A percentile compares a stretch with the other conserved stretches of the same genome.
Conservation (phyloP, 2,888 invertebrate species). For the Brachyptera risi region DNA sequence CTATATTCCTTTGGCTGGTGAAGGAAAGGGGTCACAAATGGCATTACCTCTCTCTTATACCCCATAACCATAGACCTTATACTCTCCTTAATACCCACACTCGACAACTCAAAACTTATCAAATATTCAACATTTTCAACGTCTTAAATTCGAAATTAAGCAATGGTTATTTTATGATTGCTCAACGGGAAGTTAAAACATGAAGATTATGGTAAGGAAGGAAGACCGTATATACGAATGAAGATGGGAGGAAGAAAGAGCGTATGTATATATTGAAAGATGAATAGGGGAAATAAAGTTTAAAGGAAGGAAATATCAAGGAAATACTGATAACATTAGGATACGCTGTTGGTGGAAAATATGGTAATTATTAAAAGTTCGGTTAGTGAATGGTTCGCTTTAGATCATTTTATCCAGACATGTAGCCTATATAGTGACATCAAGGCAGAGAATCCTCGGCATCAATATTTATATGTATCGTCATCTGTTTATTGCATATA, state of each 20-base stretch:
- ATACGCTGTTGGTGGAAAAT: neutral
- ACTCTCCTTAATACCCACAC: neutral
- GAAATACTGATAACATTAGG: neutral
- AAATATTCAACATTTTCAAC: conserved; percentile 18
- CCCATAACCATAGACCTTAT: neutral
- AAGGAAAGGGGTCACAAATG: conserved; percentile 16
- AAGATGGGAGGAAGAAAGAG: conserved; percentile 4
- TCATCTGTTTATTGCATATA: too few relatives aligned
- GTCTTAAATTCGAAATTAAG: conserved; percentile 8
- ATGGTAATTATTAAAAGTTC: neutral
- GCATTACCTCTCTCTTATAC: neutral
- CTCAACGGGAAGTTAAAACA: conserved; percentile 1
- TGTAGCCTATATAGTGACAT: too few relatives aligned
- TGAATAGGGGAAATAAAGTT: conserved; percentile 20
- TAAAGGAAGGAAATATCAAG: conserved; percentile 14
- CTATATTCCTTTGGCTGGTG: neutral
- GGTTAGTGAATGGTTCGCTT: too few relatives aligned
- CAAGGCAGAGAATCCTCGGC: too few relatives aligned
- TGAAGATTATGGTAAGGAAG: neutral
- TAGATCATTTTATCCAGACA: too few relatives aligned
- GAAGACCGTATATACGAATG: conserved; percentile 10
- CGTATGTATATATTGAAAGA: conserved; percentile 7
- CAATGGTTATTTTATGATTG: conserved; percentile 17
- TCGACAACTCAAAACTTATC: conserved; percentile 10
- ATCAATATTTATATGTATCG: too few relatives aligned